phyloP scores from a whole-genome alignment of 2,888 invertebrate genomes.

The Allacma fusca region DNA sequence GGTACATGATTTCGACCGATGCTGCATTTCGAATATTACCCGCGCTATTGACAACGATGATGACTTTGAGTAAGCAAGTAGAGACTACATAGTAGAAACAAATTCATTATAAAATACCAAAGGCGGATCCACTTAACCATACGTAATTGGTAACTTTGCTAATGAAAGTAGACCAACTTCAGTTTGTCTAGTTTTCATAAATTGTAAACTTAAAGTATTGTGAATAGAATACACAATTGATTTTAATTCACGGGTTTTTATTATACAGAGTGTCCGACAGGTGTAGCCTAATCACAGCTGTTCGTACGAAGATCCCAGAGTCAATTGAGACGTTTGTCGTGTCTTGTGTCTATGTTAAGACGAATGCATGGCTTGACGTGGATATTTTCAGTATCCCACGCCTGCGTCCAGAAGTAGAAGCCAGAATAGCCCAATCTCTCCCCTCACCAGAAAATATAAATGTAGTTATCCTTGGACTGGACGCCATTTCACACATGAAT shows the following conservation, averaged over 20 bases:
- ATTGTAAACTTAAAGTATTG: too few species aligned
- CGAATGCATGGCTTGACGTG: not conserved
- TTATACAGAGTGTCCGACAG: not conserved
- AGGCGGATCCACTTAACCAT: too few species aligned
- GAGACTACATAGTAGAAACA: too few species aligned
- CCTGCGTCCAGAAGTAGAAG: not conserved
- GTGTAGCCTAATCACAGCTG: not conserved
- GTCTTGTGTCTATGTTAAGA: not conserved
- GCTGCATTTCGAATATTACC: not conserved
- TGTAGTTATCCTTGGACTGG: slow-evolving; percentile 25
- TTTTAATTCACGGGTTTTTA: not conserved
- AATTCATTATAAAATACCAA: too few species aligned
- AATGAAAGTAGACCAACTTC: not conserved
- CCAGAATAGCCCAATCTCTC: too few species aligned
- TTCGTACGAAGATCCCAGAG: not conserved
- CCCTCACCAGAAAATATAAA: not conserved
- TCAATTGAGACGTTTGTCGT: not conserved
- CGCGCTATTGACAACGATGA: not conserved
- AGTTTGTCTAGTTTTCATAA: not conserved
- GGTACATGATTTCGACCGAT: not conserved
- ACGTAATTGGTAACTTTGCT: not conserved
- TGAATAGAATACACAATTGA: too few species aligned
- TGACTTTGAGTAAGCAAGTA: not conserved
- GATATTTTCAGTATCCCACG: slow-evolving; percentile 15
- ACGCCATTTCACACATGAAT: slow-evolving; percentile 75